These are phyloP conservation scores for Mobula birostris DNA, from an alignment of 2,113 vertebrate species.

Conservation along the genomic window DNA sequence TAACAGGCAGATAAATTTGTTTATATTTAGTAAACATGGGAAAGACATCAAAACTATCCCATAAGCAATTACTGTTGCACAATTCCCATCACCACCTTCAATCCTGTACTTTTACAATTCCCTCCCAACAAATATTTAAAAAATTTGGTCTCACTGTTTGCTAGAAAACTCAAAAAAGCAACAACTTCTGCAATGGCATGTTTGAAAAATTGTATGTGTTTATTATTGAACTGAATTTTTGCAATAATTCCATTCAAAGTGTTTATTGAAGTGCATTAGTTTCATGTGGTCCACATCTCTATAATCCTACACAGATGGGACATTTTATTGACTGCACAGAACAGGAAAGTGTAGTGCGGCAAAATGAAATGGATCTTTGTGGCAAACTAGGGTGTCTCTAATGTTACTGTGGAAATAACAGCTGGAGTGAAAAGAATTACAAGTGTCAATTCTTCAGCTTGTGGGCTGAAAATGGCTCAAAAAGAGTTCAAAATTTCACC, in stretches of 20 bases:
- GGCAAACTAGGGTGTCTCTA: background rate
- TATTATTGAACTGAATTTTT: conserved; percentile 37
- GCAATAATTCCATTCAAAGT: conserved; percentile 33
- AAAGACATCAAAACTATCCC: background rate
- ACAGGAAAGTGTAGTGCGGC: conserved; percentile 25
- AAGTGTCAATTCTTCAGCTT: background rate
- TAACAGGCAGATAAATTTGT: background rate
- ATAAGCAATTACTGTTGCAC: background rate
- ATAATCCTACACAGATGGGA: conserved; percentile 34
- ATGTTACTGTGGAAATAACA: background rate
- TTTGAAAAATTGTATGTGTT: conserved; percentile 33
- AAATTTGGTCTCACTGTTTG: background rate
- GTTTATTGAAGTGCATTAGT: conserved; percentile 34
- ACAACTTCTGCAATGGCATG: conserved; percentile 14
- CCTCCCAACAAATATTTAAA: conserved; percentile 19
- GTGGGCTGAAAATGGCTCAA: background rate
- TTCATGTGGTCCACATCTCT: conserved; percentile 31
- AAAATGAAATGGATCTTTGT: conserved; percentile 27
- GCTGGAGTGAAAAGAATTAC: background rate
- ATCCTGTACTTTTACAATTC: background rate
- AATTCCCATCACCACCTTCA: background rate
- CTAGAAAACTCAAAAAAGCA: background rate
- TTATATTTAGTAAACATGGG: background rate
- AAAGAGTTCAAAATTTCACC: background rate
- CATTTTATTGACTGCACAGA: conserved; percentile 32